phyloP scores from a whole-genome alignment of 2,888 invertebrate species.

The Sipha maydis region DNA sequence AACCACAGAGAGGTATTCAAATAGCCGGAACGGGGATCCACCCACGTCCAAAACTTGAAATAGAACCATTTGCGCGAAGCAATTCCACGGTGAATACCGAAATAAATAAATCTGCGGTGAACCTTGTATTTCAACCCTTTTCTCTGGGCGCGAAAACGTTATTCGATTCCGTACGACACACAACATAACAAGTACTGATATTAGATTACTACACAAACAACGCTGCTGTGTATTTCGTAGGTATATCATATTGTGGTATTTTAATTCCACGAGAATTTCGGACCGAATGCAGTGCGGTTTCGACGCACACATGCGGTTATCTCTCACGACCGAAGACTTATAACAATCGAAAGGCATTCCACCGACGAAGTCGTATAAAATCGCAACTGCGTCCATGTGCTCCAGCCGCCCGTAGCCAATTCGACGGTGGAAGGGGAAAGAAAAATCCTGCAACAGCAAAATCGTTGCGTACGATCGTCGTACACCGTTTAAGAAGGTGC shows the following conservation, averaged over 20 bases:
- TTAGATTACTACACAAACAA: too few relatives aligned
- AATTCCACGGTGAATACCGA: too few relatives aligned
- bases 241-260: constrained; percentile 4
- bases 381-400: not conserved
- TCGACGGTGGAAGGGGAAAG: not conserved
- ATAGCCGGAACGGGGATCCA: not conserved
- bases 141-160: too few relatives aligned
- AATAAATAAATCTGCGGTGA: too few relatives aligned
- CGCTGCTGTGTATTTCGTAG: too few relatives aligned
- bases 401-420: not conserved
- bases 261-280: constrained; percentile 1
- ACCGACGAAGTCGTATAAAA: constrained; percentile 37
- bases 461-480: not conserved
- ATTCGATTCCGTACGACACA: too few relatives aligned
- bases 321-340: constrained; percentile 13
- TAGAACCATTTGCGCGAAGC: not conserved
- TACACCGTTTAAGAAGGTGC: not conserved
- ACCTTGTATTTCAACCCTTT: too few relatives aligned
- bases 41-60: not conserved
- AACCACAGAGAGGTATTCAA: not conserved
- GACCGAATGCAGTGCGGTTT: not conserved
- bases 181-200: too few relatives aligned
- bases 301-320: not conserved
- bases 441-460: not conserved
- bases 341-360: not conserved